Base-by-base conservation (phyloP, 1,140 invertebrate species). In the Asobara japonica region DNA sequence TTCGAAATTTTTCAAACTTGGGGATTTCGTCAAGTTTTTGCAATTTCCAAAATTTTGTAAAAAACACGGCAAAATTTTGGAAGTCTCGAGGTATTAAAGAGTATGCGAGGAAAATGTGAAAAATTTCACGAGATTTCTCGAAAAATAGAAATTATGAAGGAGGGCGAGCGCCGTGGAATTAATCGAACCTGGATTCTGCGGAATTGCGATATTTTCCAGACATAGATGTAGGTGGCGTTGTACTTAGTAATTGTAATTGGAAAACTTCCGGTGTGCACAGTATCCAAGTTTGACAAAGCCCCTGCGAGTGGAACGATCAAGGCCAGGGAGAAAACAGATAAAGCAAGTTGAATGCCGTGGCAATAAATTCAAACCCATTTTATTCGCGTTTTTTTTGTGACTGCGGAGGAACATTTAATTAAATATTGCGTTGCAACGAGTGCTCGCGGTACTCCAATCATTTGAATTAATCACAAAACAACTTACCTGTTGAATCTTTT, bases 161-260 rank as follows among this genome's bases (percentile, higher is more conserved):
- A n/a, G n/a, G n/a, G n/a, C n/a, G n/a, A n/a, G n/a, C n/a, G n/a
- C n/a, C n/a, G 36, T 1, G 33, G 1, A 38, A 25, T n/a, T 38
- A 13, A 45, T 66, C 33, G 31, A 41, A 45, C 16, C 64, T 11
- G 33, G 30, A 64, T 25, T 66, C 18, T 45, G n/a, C 16, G 31
- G 33, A 66, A 65, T 65, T 20, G 64, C 38, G 64, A 33, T 18
- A 20, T 65, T 65, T 65, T 38, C 20, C 29, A 20, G n/a, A 31
- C 18, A 51, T 22, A 51, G 13, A 16, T 1, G 29, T 36, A 16
- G 16, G n/a, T 25, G 29, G 69, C 38, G 61, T 22, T 45, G 13
- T 45, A 45, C 41, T 45, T 45, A 60, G 51, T 27, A 27, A 4
- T 69, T 70, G 75, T 81, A 81, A 81, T 81, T 81, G 79, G 78